A percentile compares a stretch with the other conserved stretches of the same genome.
Conservation (phyloP, 2,113 vertebrate species). For the Onychostruthus taczanowskii region DNA sequence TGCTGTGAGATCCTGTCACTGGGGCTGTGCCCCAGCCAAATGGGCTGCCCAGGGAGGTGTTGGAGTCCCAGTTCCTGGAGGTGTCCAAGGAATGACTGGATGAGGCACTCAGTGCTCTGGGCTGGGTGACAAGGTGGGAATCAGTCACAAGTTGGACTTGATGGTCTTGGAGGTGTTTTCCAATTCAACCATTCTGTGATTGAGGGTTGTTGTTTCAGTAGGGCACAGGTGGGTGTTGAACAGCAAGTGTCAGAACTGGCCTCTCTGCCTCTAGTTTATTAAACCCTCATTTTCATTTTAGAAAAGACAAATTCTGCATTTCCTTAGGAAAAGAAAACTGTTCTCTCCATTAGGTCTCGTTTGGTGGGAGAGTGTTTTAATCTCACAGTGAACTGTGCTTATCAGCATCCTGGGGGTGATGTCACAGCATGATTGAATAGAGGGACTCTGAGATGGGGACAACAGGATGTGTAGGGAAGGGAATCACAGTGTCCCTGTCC, state of each 20-base stretch:
- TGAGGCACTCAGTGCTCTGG: not conserved
- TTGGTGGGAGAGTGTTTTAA: not conserved
- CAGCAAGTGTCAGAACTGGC: not conserved
- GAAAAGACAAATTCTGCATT: not conserved
- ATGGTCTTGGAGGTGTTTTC: not conserved
- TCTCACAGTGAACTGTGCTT: not conserved
- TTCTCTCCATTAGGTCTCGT: not conserved
- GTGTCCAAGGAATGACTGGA: not conserved
- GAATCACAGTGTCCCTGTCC: accelerated
- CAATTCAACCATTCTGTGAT: not conserved
- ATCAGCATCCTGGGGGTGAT: not conserved
- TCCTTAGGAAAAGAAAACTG: not conserved
- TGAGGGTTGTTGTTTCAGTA: not conserved
- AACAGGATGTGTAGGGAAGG: not conserved
- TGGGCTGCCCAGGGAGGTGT: not conserved
- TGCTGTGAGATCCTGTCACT: not conserved
- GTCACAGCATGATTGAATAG: accelerated
- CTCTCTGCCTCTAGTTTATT: not conserved
- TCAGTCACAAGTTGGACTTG: not conserved
- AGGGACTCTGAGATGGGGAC: not conserved
- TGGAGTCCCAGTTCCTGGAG: not conserved
- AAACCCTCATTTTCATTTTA: not conserved
- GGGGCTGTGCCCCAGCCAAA: not conserved
- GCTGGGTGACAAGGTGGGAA: not conserved
- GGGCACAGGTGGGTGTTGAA: not conserved